phyloP scores from a whole-genome alignment of 2,888 invertebrate genomes.

The Nycteola revayana region DNA sequence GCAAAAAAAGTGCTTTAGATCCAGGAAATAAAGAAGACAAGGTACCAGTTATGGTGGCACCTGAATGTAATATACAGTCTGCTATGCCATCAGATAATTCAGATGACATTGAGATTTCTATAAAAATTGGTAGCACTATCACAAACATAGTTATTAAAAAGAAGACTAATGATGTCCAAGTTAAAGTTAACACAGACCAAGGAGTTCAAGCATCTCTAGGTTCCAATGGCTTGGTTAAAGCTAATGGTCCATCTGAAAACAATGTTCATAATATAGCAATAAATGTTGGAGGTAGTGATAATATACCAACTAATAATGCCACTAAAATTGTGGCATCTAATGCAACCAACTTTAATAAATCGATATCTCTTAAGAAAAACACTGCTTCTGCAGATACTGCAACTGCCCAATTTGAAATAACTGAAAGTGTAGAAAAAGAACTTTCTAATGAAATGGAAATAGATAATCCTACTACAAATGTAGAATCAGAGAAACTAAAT shows the following conservation, averaged over 20 bases:
- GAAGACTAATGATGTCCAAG: conserved; percentile 56
- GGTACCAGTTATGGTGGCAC: conserved; percentile 16
- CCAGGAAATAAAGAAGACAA: conserved; percentile 16
- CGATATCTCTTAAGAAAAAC: conserved; percentile 53
- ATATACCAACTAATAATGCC: too few relatives aligned
- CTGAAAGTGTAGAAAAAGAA: conserved; percentile 69
- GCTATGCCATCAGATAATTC: conserved; percentile 25
- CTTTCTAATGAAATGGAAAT: conserved; percentile 54
- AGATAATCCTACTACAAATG: neutral
- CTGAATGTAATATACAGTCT: conserved; percentile 23
- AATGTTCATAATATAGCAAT: conserved; percentile 33
- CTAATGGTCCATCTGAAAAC: conserved; percentile 16
- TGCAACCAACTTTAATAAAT: conserved; percentile 30
- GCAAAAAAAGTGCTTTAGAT: conserved; percentile 50
- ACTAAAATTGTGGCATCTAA: too few relatives aligned
- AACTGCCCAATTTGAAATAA: conserved; percentile 60
- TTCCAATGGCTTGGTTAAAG: conserved; percentile 24
- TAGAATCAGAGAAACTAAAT: too few relatives aligned
- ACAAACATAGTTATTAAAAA: conserved; percentile 65
- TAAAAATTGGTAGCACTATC: conserved; percentile 61
- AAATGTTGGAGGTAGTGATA: conserved; percentile 24
- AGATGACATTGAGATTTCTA: conserved; percentile 67
- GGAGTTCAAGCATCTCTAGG: conserved; percentile 59
- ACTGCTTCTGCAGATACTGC: conserved; percentile 69
- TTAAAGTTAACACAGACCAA: conserved; percentile 60